These are phyloP conservation scores for Melanerpes formicivorus DNA, from an alignment of 2,113 vertebrate genomes.

Conservation along the genomic window DNA sequence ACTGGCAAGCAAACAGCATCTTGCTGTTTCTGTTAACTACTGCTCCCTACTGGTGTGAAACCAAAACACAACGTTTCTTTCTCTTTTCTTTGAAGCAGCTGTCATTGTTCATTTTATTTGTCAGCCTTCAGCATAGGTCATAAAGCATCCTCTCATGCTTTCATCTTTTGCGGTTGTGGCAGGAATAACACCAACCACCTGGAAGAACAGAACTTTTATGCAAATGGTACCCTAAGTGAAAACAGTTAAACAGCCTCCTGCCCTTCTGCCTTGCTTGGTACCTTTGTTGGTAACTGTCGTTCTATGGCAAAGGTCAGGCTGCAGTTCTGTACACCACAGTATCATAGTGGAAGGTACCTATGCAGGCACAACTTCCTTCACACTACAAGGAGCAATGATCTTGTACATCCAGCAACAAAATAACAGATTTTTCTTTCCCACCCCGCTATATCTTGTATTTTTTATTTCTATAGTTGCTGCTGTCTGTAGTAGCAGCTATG, in stretches of 20 bases:
- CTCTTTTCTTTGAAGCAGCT: background rate
- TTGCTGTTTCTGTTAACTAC: background rate
- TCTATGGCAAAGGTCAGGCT: background rate
- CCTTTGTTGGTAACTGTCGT: rapidly evolving
- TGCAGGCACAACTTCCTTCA: background rate
- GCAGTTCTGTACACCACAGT: background rate
- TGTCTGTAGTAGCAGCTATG: background rate
- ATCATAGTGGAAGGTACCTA: background rate
- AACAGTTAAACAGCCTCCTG: background rate
- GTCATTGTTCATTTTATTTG: background rate
- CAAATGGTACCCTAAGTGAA: rapidly evolving
- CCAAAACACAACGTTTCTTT: background rate
- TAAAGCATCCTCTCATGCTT: background rate
- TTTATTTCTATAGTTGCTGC: background rate
- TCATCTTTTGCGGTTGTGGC: background rate
- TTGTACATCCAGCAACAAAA: background rate
- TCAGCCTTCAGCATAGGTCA: background rate
- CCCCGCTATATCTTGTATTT: rapidly evolving
- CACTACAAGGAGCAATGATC: background rate
- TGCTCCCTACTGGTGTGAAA: constrained; percentile 47
- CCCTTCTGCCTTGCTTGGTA: background rate
- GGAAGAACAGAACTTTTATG: background rate
- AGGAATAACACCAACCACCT: background rate
- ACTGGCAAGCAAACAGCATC: background rate
- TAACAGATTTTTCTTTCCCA: background rate